A percentile compares a stretch with the other conserved stretches of the same genome.
Evolutionary conservation across 2,113 vertebrate genomes (phyloP).

Genomic region (Sinocyclocheilus anshuiensis): DNA sequence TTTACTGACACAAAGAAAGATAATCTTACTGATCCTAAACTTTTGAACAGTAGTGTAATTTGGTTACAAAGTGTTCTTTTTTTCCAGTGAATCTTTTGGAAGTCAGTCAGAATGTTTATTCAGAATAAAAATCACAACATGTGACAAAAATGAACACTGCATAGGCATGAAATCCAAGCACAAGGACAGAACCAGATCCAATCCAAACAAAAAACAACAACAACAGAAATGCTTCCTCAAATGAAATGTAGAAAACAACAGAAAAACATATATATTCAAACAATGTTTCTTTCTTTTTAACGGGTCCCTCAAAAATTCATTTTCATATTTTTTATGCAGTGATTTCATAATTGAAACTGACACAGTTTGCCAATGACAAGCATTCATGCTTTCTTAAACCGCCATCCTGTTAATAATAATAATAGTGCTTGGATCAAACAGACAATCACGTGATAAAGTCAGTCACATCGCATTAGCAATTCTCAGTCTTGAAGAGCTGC

Average conservation of each 20-base stretch:
- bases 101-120: slow-evolving; percentile 42
- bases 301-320: background rate
- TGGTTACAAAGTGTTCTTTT: background rate
- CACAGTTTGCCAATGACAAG: background rate
- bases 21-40: background rate
- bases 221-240: background rate
- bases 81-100: slow-evolving; percentile 17
- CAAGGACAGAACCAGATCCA: background rate
- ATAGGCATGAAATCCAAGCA: slow-evolving; percentile 1
- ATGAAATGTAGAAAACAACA: background rate
- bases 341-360: slow-evolving; percentile 8
- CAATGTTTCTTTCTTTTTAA: background rate
- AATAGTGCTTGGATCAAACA: background rate
- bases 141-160: slow-evolving; percentile 38
- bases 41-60: background rate
- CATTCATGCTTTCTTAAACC: background rate
- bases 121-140: slow-evolving; percentile 44
- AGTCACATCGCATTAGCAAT: background rate
- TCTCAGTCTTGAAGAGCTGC: background rate
- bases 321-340: slow-evolving; percentile 3
- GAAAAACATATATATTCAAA: background rate
- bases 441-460: background rate
- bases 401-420: background rate
- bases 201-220: background rate
- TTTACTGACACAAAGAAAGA: background rate